These are phyloP conservation scores for Anagyrus pseudococci DNA, from an alignment of 2,888 invertebrate species.

Conservation along the genomic window DNA sequence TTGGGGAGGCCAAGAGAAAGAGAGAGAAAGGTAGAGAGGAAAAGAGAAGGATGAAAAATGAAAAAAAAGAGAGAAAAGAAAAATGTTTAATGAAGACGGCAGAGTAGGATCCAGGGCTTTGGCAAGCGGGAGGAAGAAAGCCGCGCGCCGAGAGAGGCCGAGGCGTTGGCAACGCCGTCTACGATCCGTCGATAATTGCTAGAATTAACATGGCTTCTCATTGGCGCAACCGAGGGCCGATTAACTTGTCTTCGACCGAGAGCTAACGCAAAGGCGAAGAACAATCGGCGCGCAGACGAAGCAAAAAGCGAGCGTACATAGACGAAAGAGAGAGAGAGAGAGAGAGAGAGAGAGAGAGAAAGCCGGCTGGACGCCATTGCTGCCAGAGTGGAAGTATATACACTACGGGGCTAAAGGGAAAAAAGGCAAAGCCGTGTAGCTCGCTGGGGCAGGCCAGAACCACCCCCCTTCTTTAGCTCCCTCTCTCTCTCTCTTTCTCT, in stretches of 20 bases:
- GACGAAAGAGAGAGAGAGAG: constrained; percentile 1
- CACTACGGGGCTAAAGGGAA: constrained; percentile 29
- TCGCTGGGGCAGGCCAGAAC: constrained; percentile 3
- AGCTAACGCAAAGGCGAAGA: too few species aligned
- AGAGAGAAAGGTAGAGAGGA: too few species aligned
- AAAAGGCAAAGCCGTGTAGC: too few species aligned
- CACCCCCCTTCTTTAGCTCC: constrained; percentile 38
- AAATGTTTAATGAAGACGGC: constrained; percentile 5
- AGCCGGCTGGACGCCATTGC: constrained; percentile 36
- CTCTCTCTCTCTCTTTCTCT: too few species aligned
- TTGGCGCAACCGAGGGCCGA: constrained; percentile 17
- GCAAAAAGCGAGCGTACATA: neutral
- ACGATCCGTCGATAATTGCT: constrained; percentile 31
- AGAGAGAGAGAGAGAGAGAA: constrained; percentile 8
- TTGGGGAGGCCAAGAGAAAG: too few species aligned
- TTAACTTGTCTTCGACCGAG: constrained; percentile 34
- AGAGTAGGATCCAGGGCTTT: too few species aligned
- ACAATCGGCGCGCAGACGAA: constrained; percentile 6
- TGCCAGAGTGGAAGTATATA: constrained; percentile 37
- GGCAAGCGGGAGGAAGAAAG: too few species aligned
- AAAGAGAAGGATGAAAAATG: too few species aligned
- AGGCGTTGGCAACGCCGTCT: too few species aligned
- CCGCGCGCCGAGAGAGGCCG: neutral
- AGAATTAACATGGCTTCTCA: constrained; percentile 31
- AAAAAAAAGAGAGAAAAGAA: neutral